Percentiles rank a stretch among this genome's conserved stretches.
Evolutionary conservation across 2,113 vertebrate genomes (phyloP).

Genomic region (Crotophaga sulcirostris): DNA sequence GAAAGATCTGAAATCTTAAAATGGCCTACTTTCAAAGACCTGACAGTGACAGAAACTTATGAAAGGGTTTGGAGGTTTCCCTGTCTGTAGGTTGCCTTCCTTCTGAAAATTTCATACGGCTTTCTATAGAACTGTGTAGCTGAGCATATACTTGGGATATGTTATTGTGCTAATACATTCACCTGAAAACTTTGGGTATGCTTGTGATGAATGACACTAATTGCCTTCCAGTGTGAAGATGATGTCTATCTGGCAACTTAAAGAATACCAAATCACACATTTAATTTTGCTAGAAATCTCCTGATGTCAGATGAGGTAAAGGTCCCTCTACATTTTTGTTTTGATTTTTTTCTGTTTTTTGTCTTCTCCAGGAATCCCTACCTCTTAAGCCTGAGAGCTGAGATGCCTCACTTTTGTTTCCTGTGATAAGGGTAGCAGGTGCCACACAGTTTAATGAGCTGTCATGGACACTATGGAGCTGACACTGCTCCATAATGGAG

Average conservation of each 20-base stretch:
- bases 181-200: not conserved
- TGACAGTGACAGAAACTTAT: not conserved
- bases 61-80: not conserved
- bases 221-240: not conserved
- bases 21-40: not conserved
- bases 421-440: conserved; percentile 4
- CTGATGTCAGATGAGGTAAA: not conserved
- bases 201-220: not conserved
- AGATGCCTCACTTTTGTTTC: not conserved
- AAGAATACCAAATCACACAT: not conserved
- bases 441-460: conserved; percentile 22
- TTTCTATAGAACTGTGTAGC: not conserved
- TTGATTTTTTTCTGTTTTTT: not conserved
- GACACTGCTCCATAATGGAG: not conserved
- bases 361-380: not conserved
- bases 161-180: not conserved
- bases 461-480: not conserved
- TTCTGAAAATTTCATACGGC: not conserved
- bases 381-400: not conserved
- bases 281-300: not conserved
- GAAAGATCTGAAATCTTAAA: not conserved
- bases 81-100: not conserved
- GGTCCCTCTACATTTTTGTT: not conserved
- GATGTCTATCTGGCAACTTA: not conserved
- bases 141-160: not conserved